A percentile compares a stretch with the other conserved stretches of the same genome.
phyloP scores from a whole-genome alignment of 2,888 invertebrate genomes.

The Gryllus longicercus region DNA sequence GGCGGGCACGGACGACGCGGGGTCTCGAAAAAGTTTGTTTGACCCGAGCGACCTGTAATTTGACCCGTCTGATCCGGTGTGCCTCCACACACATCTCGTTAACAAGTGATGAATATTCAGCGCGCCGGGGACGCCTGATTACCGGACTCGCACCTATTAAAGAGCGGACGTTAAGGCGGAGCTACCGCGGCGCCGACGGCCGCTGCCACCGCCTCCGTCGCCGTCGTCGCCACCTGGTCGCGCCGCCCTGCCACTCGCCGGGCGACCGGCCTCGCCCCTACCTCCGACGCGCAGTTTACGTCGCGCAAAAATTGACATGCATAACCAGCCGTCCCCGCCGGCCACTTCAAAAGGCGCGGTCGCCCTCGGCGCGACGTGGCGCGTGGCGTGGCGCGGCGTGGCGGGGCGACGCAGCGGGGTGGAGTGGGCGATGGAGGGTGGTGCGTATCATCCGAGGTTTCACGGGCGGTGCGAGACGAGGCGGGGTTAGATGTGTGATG shows the following conservation, averaged over 20 bases:
- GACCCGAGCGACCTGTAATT: constrained; percentile 8
- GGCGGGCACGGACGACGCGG: neutral
- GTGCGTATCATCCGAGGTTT: too few species aligned
- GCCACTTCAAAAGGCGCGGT: neutral
- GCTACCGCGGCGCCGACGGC: neutral
- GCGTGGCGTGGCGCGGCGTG: neutral
- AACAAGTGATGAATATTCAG: constrained; percentile 19
- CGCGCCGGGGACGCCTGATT: neutral
- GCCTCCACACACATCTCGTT: neutral
- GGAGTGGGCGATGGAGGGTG: neutral
- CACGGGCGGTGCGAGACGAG: too few species aligned
- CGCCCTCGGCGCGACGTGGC: neutral
- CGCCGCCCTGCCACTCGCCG: too few species aligned
- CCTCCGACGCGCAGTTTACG: neutral
- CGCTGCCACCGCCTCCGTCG: neutral
- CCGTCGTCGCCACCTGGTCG: too few species aligned
- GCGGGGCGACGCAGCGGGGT: neutral
- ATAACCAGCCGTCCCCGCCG: neutral
- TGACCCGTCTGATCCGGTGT: neutral
- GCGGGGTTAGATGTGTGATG: too few species aligned
- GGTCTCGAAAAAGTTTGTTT: neutral
- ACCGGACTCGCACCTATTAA: neutral
- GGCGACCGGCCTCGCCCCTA: neutral
- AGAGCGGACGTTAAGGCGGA: constrained; percentile 17
- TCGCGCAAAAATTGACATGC: constrained; percentile 11